A percentile compares a stretch with the other conserved stretches of the same genome.
phyloP scores from a whole-genome alignment of 2,113 vertebrate genomes.

The Malaclemys terrapin region DNA sequence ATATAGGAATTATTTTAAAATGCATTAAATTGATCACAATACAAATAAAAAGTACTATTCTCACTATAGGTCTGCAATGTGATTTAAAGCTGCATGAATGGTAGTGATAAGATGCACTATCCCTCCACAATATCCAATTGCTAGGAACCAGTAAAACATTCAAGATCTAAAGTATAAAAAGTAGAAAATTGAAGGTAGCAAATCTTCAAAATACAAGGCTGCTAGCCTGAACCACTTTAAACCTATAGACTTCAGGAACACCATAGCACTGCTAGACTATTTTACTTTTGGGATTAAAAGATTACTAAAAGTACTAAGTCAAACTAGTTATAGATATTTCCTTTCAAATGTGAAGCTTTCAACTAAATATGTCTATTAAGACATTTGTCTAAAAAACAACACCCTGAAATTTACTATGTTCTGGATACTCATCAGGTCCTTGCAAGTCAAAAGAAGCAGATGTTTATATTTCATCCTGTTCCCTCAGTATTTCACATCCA shows the following conservation, averaged over 20 bases:
- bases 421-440: conserved; percentile 18
- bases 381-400: conserved; percentile 52
- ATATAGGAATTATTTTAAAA: conserved; percentile 62
- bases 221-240: conserved; percentile 29
- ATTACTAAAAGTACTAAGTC: conserved; percentile 35
- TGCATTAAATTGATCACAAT: conserved; percentile 16
- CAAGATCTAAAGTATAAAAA: conserved; percentile 62
- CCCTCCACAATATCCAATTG: conserved; percentile 36
- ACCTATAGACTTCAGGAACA: conserved; percentile 22
- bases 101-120: conserved; percentile 43
- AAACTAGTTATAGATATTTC: conserved; percentile 38
- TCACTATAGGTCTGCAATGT: neutral
- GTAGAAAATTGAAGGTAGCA: conserved; percentile 64
- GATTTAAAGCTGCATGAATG: conserved; percentile 61
- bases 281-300: conserved; percentile 18
- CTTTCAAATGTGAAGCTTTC: conserved; percentile 49
- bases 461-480: conserved; percentile 32
- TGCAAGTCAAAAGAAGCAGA: conserved; percentile 52
- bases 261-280: conserved; percentile 3
- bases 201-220: conserved; percentile 14
- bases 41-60: neutral
- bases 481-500: conserved; percentile 33
- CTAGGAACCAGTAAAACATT: conserved; percentile 48
- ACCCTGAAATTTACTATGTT: conserved; percentile 39
- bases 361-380: conserved; percentile 43